Conservation (phyloP, 1,140 invertebrate genomes). For the Danaus melanippus region DNA sequence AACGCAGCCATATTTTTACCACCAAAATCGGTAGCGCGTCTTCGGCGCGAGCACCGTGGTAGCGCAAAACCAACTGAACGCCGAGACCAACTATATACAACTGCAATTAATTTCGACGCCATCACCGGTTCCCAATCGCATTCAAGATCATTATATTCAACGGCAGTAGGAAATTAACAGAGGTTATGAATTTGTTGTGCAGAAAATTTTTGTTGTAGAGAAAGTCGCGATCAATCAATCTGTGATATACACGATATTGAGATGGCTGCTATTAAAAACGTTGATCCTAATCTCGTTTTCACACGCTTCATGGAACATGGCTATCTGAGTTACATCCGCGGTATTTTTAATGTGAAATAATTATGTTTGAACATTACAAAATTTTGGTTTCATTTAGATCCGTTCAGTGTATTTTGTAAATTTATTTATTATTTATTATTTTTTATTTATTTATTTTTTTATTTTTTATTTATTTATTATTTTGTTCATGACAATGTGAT, state of each 20-base stretch:
- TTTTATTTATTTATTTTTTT: too few relatives aligned
- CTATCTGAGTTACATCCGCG: conserved; percentile 4
- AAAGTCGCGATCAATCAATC: conserved; percentile 8
- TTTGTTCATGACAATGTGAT: too few relatives aligned
- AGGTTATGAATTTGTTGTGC: conserved; percentile 22
- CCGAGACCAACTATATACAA: conserved; percentile 24
- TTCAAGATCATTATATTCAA: conserved; percentile 20
- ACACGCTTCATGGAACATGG: conserved; percentile 18
- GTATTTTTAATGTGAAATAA: too few relatives aligned
- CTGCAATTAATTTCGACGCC: conserved; percentile 41
- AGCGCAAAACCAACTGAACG: conserved; percentile 46
- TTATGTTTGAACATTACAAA: too few relatives aligned
- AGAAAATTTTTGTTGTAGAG: conserved; percentile 22
- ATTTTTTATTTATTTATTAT: too few relatives aligned
- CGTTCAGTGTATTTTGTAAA: too few relatives aligned
- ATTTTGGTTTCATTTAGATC: too few relatives aligned
- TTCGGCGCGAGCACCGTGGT: conserved; percentile 37
- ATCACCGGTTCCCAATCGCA: conserved; percentile 53
- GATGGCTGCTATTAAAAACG: too few relatives aligned
- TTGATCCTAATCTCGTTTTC: conserved; percentile 20
- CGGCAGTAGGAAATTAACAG: conserved; percentile 33
- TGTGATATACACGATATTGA: neutral
- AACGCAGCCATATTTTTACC: too few relatives aligned
- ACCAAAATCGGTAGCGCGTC: conserved; percentile 1
- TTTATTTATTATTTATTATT: too few relatives aligned